Base-by-base conservation (phyloP, 2,888 invertebrate genomes). In the Drosophila multiciliata region DNA sequence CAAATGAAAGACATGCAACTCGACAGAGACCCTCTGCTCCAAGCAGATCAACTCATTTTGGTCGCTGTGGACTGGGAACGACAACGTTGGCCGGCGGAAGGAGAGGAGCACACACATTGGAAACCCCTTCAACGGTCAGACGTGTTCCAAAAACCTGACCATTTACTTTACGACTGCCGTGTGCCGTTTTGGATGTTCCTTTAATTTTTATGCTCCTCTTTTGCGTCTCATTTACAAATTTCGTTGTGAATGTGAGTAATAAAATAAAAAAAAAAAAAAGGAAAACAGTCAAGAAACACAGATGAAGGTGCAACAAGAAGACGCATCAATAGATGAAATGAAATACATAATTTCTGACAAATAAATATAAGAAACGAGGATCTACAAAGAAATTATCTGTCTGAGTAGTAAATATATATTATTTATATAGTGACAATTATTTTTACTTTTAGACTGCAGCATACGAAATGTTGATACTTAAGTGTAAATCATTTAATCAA, bases 111-210 rank as follows among this genome's bases (percentile, higher is more conserved):
- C 29, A 45, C 23, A 15, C 45, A 17, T 15, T 49, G 42, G 26
- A 55, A 53, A 11, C 42, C 68, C 55, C 40, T 40, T 48, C 64
- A 48, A 45, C 32, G 23, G 48, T 54, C 66, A 26, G 49, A 63
- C 48, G 23, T 49, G 23, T 49, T 52, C 35, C 53, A 61, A 69
- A 71, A 69, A 71, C 53, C 71, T 73, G 82, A 79, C 76, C 78
- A 85, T 83, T 83, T 86, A 83, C 79, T 88, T 88, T 88, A 88
- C 85, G 87, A 88, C 75, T 78, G 79, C 76, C 73, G 60, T 78
- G 67, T 73, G 72, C 65, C 69, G 75, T 78, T 80, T 62, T 66
- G 65, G 65, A 40, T 71, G 67, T 73, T 71, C 59, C 68, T 83
- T 67, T 85, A 80, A 84, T 85, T 87, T 82, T 78, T 75, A 82